A percentile compares a stretch with the other conserved stretches of the same genome.
Evolutionary conservation across 2,888 invertebrate genomes (phyloP).

Genomic region (Eutolmus rufibarbis): DNA sequence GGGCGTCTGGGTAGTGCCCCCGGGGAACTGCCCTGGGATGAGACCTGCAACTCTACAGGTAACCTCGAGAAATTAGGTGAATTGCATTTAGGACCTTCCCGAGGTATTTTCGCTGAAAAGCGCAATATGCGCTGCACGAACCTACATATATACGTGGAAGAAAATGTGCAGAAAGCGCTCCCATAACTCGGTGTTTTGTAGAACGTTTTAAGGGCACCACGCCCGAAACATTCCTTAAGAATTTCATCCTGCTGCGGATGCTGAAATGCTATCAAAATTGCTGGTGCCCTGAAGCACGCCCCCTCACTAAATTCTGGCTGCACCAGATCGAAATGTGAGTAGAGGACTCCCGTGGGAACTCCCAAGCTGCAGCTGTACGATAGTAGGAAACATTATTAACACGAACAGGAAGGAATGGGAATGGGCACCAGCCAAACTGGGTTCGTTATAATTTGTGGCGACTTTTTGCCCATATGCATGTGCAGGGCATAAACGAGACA

Average conservation of each 20-base stretch:
- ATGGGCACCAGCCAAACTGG: not conserved
- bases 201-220: not conserved
- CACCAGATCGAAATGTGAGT: not conserved
- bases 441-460: not conserved
- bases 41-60: not conserved
- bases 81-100: not conserved
- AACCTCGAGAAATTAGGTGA: not conserved
- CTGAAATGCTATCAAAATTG: not conserved
- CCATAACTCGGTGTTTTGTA: not conserved
- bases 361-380: not conserved
- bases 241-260: not conserved
- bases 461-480: not conserved
- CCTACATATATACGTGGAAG: not conserved
- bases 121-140: not conserved
- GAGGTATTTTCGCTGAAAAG: not conserved
- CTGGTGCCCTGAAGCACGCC: not conserved
- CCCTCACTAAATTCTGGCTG: not conserved
- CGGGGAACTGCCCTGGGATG: not conserved
- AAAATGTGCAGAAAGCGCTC: not conserved
- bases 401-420: not conserved
- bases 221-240: not conserved
- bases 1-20: not conserved
- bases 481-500: not conserved
- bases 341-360: not conserved
- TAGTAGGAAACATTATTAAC: not conserved